Evolutionary conservation across 2,797 vertebrate genomes (phyloP).

Genomic region (Gobio occitaniae): DNA sequence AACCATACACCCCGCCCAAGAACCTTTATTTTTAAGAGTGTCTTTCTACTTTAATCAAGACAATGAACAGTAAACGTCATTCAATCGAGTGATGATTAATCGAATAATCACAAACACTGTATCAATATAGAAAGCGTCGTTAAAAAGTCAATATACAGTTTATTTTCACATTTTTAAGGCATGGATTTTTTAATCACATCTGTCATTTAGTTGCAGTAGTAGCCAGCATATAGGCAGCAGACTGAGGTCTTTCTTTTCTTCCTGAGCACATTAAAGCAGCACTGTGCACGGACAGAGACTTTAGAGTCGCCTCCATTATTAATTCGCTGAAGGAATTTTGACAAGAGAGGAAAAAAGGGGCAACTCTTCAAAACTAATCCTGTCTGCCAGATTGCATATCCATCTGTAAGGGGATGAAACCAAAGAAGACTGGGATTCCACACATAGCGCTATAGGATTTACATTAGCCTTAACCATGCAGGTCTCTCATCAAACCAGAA

Average conservation of each 20-base stretch:
- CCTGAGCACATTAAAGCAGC: conserved; percentile 22
- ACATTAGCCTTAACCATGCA: conserved; percentile 81
- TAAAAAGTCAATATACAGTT: not conserved
- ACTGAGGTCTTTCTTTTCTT: not conserved
- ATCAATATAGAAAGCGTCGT: not conserved
- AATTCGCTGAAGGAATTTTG: conserved; percentile 44
- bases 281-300: conserved; percentile 3
- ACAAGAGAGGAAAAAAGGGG: conserved; percentile 62
- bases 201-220: not conserved
- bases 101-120: not conserved
- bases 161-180: not conserved
- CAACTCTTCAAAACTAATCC: conserved; percentile 73
- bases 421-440: conserved; percentile 80
- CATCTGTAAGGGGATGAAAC: conserved; percentile 80
- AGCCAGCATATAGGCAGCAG: not conserved
- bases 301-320: conserved; percentile 28
- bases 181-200: not conserved
- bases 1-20: too few relatives aligned
- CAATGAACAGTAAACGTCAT: not conserved
- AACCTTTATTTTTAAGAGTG: too few relatives aligned
- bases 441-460: conserved; percentile 79
- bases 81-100: not conserved
- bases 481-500: conserved; percentile 78
- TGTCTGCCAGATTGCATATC: conserved; percentile 77
- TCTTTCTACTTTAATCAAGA: conserved; percentile 34